A percentile compares a stretch with the other conserved stretches of the same genome.
These are phyloP conservation scores for Aradophagus sp. DNA, from an alignment of 1,140 invertebrate species.

Conservation along the genomic window DNA sequence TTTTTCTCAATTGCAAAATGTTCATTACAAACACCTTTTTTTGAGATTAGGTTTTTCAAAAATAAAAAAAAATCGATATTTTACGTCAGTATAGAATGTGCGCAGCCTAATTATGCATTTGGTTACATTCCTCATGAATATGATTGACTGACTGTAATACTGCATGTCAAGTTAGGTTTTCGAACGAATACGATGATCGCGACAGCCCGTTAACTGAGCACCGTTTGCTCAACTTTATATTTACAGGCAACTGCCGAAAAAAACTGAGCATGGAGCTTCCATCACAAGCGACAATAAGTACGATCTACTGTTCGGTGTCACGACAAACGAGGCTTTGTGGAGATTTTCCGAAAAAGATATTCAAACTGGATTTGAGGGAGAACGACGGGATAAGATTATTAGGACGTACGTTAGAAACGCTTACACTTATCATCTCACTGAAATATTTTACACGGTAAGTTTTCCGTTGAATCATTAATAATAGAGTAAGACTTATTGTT, in stretches of 20 bases:
- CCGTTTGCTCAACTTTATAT: no score
- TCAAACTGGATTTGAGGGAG: constrained; percentile 90
- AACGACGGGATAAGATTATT: constrained; percentile 91
- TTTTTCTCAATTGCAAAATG: no score
- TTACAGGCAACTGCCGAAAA: constrained; percentile 63
- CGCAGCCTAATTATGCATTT: no score
- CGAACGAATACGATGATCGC: no score
- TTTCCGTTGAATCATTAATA: background rate
- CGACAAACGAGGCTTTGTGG: constrained; percentile 88
- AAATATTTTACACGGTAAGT: constrained; percentile 94
- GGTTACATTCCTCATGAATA: no score
- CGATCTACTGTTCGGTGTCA: constrained; percentile 88
- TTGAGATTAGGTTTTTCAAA: no score
- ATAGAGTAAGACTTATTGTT: constrained; percentile 2
- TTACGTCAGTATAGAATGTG: no score
- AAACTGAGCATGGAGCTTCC: constrained; percentile 70
- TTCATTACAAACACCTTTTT: no score
- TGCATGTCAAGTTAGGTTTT: no score
- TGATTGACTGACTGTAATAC: no score
- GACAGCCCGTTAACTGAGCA: no score
- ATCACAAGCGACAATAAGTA: constrained; percentile 78
- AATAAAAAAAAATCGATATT: no score
- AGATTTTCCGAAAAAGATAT: constrained; percentile 89
- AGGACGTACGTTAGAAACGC: constrained; percentile 95
- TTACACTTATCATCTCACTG: constrained; percentile 94